Percentiles rank a stretch among this genome's conserved stretches.
phyloP scores from a whole-genome alignment of 2,113 vertebrate genomes.

The Tringa solitaria region DNA sequence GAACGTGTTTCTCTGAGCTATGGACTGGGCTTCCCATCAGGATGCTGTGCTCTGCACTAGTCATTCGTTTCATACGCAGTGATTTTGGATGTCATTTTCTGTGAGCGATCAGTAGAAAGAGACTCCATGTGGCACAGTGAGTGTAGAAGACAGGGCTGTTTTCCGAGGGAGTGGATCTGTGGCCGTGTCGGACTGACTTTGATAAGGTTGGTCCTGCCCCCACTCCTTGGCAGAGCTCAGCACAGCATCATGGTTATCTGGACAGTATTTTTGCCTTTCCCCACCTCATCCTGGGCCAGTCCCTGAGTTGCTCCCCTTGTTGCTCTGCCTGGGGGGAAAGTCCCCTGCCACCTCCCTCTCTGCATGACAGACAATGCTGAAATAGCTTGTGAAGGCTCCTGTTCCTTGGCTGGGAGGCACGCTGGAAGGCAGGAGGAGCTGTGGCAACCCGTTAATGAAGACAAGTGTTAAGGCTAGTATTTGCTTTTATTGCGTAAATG shows the following conservation, averaged over 20 bases:
- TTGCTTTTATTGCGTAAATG: neutral
- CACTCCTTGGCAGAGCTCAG: neutral
- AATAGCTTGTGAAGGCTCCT: neutral
- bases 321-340: neutral
- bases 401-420: neutral
- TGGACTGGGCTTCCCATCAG: neutral
- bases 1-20: neutral
- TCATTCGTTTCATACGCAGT: neutral
- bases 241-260: neutral
- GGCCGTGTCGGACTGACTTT: neutral
- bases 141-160: neutral
- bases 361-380: accelerated
- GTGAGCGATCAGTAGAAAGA: neutral
- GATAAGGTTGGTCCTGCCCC: neutral
- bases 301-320: accelerated
- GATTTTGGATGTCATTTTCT: neutral
- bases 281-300: neutral
- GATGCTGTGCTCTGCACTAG: neutral
- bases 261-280: neutral
- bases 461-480: neutral
- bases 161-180: neutral
- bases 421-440: neutral
- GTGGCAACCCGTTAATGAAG: neutral
- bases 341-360: neutral
- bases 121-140: neutral